phyloP scores from a whole-genome alignment of 2,888 invertebrate genomes.

The Parthenolecanium corni region DNA sequence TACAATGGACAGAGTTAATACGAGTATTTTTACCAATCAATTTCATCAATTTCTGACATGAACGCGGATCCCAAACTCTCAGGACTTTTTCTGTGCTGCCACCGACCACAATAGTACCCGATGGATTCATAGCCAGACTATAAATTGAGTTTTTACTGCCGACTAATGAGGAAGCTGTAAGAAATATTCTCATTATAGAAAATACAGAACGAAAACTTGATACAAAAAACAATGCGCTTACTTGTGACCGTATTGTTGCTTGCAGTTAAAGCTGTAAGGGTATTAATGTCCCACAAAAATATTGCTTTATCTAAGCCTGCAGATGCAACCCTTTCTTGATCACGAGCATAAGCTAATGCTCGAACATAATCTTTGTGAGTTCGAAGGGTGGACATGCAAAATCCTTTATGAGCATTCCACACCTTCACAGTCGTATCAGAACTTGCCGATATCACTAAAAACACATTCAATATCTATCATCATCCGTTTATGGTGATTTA shows the following conservation, averaged over 20 bases:
- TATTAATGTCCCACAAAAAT: slow-evolving; percentile 97
- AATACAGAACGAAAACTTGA: not conserved
- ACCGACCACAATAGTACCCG: slow-evolving; percentile 89
- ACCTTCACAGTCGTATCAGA: slow-evolving; percentile 99
- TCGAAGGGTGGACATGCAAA: slow-evolving; percentile 95
- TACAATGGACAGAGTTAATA: too few species aligned
- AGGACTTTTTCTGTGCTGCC: slow-evolving; percentile 93
- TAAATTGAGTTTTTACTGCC: slow-evolving; percentile 98
- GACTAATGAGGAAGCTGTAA: slow-evolving; percentile 76
- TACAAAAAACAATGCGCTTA: slow-evolving; percentile 39
- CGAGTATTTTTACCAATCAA: slow-evolving; percentile 52
- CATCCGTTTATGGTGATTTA: not conserved
- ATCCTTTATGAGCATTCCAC: slow-evolving; percentile 98
- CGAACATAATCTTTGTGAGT: slow-evolving; percentile 99
- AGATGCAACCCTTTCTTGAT: slow-evolving; percentile 89
- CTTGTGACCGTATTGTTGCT: slow-evolving; percentile 98
- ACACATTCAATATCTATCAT: too few species aligned
- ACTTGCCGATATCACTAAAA: slow-evolving; percentile 88
- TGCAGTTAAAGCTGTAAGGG: slow-evolving; percentile 90
- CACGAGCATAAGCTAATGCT: slow-evolving; percentile 92
- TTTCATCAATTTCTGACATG: slow-evolving; percentile 89
- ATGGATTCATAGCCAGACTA: slow-evolving; percentile 94
- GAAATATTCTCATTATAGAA: not conserved
- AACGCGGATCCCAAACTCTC: slow-evolving; percentile 93
- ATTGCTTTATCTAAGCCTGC: slow-evolving; percentile 94